These are phyloP conservation scores for Manis crassicaudata DNA, from an alignment of 2,797 vertebrate species.

Conservation along the genomic window DNA sequence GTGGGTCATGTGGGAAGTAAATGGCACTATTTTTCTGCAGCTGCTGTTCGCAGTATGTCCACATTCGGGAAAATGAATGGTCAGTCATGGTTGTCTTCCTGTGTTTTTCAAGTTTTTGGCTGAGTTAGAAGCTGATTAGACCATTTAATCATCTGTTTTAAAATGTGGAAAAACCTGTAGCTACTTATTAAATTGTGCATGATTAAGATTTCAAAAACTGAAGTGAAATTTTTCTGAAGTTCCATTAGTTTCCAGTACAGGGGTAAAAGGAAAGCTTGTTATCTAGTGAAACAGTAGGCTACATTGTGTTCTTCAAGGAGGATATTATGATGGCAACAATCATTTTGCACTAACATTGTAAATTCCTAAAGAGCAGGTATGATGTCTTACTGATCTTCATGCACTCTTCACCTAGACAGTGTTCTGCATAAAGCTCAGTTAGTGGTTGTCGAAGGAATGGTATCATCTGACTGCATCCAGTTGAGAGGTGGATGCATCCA, in stretches of 20 bases:
- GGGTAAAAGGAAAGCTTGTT: background rate
- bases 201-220: constrained; percentile 68
- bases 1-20: background rate
- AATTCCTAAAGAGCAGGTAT: background rate
- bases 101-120: constrained; percentile 65
- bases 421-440: background rate
- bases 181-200: constrained; percentile 60
- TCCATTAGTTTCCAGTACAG: background rate
- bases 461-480: rapidly evolving
- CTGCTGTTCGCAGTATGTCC: background rate
- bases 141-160: constrained; percentile 67
- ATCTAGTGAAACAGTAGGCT: background rate
- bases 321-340: background rate
- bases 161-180: constrained; percentile 54
- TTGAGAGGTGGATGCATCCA: background rate
- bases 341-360: background rate
- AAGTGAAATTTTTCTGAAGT: constrained; percentile 66
- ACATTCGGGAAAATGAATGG: constrained; percentile 54
- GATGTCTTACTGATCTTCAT: background rate
- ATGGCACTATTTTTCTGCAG: background rate
- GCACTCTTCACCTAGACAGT: background rate
- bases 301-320: background rate
- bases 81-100: constrained; percentile 64
- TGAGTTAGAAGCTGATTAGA: constrained; percentile 66
- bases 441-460: background rate